A percentile compares a stretch with the other conserved stretches of the same genome.
These are phyloP conservation scores for Caerostris extrusa DNA, from an alignment of 1,140 invertebrate species.

Conservation along the genomic window DNA sequence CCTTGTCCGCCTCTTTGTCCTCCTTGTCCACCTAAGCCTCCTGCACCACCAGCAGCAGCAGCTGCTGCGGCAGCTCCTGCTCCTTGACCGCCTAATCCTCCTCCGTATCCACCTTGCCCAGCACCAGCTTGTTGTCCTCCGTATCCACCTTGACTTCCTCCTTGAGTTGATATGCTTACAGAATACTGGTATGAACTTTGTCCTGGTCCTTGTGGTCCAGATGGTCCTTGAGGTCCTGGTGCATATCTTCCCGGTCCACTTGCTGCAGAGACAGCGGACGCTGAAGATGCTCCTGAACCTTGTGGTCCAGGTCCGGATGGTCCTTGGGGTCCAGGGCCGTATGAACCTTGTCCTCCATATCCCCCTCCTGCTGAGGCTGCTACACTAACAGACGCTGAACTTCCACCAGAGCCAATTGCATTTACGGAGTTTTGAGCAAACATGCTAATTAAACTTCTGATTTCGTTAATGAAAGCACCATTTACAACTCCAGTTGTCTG, in stretches of 20 bases:
- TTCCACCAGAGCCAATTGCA: background rate
- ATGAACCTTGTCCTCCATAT: background rate
- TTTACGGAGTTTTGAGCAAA: background rate
- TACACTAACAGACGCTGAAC: background rate
- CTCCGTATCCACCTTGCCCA: background rate
- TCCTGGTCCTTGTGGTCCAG: background rate
- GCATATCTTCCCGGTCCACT: background rate
- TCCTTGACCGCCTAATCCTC: background rate
- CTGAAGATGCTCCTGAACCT: background rate
- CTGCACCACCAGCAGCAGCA: background rate
- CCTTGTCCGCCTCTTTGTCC: background rate
- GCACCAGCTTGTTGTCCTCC: too few species aligned
- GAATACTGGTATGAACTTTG: background rate
- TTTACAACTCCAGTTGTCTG: conserved; percentile 20
- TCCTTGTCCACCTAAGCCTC: background rate
- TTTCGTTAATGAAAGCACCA: conserved; percentile 21
- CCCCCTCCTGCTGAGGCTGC: background rate
- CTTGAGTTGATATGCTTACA: background rate
- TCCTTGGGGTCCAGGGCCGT: background rate
- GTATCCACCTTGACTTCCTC: background rate
- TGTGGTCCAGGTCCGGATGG: background rate
- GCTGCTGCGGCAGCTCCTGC: background rate
- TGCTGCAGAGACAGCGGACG: background rate
- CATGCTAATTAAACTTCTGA: background rate
- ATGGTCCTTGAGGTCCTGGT: background rate